Evolutionary conservation across 1,140 invertebrate genomes (phyloP), one percentile per base, ranked within the genome.

Genomic region (Wasmannia auropunctata): DNA sequence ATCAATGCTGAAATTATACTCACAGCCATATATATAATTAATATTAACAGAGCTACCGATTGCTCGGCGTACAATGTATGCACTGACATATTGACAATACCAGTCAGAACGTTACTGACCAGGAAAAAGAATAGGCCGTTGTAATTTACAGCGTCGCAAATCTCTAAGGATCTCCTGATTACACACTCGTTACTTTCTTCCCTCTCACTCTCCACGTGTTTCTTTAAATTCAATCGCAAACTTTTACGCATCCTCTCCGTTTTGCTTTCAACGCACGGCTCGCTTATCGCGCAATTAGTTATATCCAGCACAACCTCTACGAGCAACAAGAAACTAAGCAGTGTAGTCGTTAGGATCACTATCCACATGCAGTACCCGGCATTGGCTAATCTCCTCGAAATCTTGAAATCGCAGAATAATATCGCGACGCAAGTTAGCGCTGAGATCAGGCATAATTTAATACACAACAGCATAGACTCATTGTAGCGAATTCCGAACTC

Each of bases 91-190:
- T 99, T 98, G 16, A 98, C 95, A 34, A 97, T 76, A 54, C 98
- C 98, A 31, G 98, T 98, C 11, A 97, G 91, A 25, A 98, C 51
- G 95, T 98, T 99, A 3, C 96, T 96, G 1, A 97, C 54, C 54
- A 98, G 93, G 93, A 99, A 99, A 92, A 97, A 98, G 22, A 96
- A 86, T 40, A 99, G 94, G 14, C 97, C 97, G 95, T 98, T 98
- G 70, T 96, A 96, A 95, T 97, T 97, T 40, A 98, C 95, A 56
- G 96, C 96, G 90, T 96, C 95, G 58, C 97, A 96, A 77, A 97
- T 96, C 19, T 96, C 93, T 19, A 97, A 96, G 14, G 95, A 93
- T 88, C 91, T 91, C n/a, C 22, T 49, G 10, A 80, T 56, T 3
- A 76, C 2, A n/a, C 22, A 31, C 31, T 72, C 63, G 31, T 86